Conservation (phyloP, 1,140 invertebrate genomes). For the Manduca sexta region DNA sequence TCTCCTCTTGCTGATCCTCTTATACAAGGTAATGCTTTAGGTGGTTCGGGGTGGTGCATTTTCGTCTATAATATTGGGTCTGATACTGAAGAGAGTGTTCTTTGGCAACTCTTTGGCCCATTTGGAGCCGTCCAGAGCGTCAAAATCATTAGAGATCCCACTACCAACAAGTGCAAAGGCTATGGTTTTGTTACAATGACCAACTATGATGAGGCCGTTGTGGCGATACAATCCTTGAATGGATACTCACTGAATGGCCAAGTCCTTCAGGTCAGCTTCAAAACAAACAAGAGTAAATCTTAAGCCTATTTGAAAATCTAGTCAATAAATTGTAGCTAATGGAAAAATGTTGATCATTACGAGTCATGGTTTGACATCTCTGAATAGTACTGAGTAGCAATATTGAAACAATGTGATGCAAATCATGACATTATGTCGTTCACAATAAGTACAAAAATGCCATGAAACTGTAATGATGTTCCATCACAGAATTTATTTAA, state of each 20-base stretch:
- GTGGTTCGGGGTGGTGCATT: constrained; percentile 90
- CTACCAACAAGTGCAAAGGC: constrained; percentile 94
- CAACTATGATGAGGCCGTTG: constrained; percentile 92
- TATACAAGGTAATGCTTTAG: constrained; percentile 83
- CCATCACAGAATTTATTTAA: constrained; percentile 11
- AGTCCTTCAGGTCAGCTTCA: constrained; percentile 93
- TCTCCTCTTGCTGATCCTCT: constrained; percentile 87
- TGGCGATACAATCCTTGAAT: constrained; percentile 92
- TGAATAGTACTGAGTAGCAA: constrained; percentile 42
- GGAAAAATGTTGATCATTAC: constrained; percentile 68
- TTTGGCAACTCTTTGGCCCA: constrained; percentile 95
- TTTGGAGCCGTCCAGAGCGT: constrained; percentile 94
- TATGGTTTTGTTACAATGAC: constrained; percentile 96
- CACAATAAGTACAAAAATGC: constrained; percentile 48
- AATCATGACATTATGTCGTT: constrained; percentile 50
- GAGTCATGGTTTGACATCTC: constrained; percentile 61
- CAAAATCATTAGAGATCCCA: constrained; percentile 90
- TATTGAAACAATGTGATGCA: constrained; percentile 35
- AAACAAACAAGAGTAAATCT: constrained; percentile 84
- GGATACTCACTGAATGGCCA: constrained; percentile 91
- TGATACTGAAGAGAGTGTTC: constrained; percentile 91
- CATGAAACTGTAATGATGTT: background rate
- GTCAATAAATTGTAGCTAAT: constrained; percentile 73
- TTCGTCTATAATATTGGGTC: constrained; percentile 95
- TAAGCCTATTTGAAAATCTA: constrained; percentile 62